Evolutionary conservation across 2,888 invertebrate genomes (phyloP).

Genomic region (Endotricha flammealis): DNA sequence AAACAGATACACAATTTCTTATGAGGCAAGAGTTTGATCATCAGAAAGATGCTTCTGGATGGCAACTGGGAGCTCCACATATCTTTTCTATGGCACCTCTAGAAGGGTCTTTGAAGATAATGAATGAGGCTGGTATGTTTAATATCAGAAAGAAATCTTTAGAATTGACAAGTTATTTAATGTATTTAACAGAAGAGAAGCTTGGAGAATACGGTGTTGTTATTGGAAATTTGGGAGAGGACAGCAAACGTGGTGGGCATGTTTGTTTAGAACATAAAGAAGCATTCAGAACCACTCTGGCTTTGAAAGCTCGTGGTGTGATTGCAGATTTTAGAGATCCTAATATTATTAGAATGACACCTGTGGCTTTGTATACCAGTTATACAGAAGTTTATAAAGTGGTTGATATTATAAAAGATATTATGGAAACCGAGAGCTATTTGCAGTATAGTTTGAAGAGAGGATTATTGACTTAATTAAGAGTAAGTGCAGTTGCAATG

Average conservation of each 20-base stretch:
- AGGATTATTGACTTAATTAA: conserved; percentile 39
- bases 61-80: conserved; percentile 56
- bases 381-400: conserved; percentile 52
- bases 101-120: conserved; percentile 52
- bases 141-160: conserved; percentile 56
- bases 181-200: conserved; percentile 52
- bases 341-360: conserved; percentile 54
- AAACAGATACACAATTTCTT: conserved; percentile 46
- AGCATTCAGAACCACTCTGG: conserved; percentile 51
- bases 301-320: conserved; percentile 46
- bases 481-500: too few species aligned
- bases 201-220: conserved; percentile 41
- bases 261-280: conserved; percentile 56
- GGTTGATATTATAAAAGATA: conserved; percentile 46
- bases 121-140: conserved; percentile 47
- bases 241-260: conserved; percentile 53
- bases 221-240: conserved; percentile 49
- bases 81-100: conserved; percentile 54
- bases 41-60: conserved; percentile 50
- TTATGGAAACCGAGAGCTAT: conserved; percentile 40
- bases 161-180: conserved; percentile 54
- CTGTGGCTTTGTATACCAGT: conserved; percentile 53
- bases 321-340: conserved; percentile 55
- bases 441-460: conserved; percentile 35
- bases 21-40: conserved; percentile 57